phyloP scores from a whole-genome alignment of 2,797 vertebrate genomes.

The Enteromius trimaculatus region DNA sequence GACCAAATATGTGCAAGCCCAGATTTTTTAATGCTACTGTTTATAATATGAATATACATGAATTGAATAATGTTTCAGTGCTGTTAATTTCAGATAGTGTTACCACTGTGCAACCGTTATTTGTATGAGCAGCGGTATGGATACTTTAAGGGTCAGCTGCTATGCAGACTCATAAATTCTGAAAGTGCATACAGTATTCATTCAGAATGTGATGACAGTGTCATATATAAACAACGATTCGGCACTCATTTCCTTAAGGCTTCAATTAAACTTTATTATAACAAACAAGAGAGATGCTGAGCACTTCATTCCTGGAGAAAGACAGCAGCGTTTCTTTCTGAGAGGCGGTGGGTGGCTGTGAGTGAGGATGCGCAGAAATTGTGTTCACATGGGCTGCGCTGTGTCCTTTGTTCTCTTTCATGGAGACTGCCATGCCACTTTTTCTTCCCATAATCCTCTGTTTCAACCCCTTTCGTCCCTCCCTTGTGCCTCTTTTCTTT shows the following conservation, averaged over 20 bases:
- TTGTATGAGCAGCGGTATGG: neutral
- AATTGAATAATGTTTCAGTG: neutral
- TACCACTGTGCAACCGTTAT: neutral
- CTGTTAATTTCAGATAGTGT: neutral
- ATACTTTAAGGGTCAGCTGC: neutral
- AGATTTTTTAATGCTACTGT: neutral
- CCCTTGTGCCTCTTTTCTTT: neutral
- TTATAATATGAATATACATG: neutral
- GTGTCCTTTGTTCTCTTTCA: conserved; percentile 28
- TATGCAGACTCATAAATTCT: neutral
- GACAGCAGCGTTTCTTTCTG: conserved; percentile 8
- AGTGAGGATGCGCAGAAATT: conserved; percentile 37
- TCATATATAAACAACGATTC: too few relatives aligned
- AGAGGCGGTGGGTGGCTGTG: conserved; percentile 14
- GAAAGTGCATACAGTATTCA: conserved; percentile 4
- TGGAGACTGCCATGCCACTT: neutral
- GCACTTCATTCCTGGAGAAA: conserved; percentile 15
- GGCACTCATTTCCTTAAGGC: neutral
- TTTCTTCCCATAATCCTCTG: conserved; percentile 1
- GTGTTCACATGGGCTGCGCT: conserved; percentile 17
- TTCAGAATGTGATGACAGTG: too few relatives aligned
- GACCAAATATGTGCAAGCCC: neutral
- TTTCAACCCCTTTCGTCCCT: conserved; percentile 11
- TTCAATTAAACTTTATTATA: conserved; percentile 18
- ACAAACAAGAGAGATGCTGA: conserved; percentile 8